Percentiles rank a stretch among this genome's conserved stretches.
These are phyloP conservation scores for Venusia cambrica DNA, from an alignment of 2,888 invertebrate species.

Conservation along the genomic window DNA sequence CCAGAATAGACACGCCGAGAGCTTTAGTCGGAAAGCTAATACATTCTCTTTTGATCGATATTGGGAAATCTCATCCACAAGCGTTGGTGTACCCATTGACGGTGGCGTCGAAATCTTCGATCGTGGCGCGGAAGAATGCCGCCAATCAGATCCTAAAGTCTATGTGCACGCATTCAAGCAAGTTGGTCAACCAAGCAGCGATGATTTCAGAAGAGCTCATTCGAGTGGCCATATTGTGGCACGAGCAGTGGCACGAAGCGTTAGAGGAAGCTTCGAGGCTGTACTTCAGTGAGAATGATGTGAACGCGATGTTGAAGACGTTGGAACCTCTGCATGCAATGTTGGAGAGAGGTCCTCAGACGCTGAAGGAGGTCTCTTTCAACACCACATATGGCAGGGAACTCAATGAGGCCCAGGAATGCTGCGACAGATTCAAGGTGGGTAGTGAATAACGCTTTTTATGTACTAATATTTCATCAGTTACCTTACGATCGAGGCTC, in stretches of 20 bases:
- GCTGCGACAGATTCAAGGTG: slow-evolving; percentile 94
- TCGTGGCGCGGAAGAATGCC: slow-evolving; percentile 90
- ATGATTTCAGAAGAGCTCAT: slow-evolving; percentile 98
- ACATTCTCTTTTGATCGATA: slow-evolving; percentile 95
- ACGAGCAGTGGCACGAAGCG: slow-evolving; percentile 99
- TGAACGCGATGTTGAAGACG: slow-evolving; percentile 97
- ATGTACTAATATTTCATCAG: too few species aligned
- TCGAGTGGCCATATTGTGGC: slow-evolving; percentile 99
- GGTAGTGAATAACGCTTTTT: slow-evolving; percentile 7
- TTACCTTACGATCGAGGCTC: too few species aligned
- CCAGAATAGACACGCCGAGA: slow-evolving; percentile 96
- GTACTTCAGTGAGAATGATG: slow-evolving; percentile 97
- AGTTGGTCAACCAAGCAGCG: slow-evolving; percentile 96
- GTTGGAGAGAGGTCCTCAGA: slow-evolving; percentile 96
- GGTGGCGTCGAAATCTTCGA: slow-evolving; percentile 97
- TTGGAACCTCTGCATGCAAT: slow-evolving; percentile 96
- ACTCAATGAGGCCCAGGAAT: slow-evolving; percentile 95
- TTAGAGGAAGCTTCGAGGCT: slow-evolving; percentile 95
- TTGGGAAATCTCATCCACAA: slow-evolving; percentile 98
- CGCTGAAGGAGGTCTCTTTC: slow-evolving; percentile 98
- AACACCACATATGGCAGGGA: slow-evolving; percentile 97
- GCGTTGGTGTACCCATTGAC: slow-evolving; percentile 98
- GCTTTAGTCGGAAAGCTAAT: slow-evolving; percentile 94
- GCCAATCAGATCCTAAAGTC: slow-evolving; percentile 97
- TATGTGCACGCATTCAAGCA: slow-evolving; percentile 96